Conservation (phyloP, 2,113 vertebrate genomes). For the Pygathrix nemaeus region DNA sequence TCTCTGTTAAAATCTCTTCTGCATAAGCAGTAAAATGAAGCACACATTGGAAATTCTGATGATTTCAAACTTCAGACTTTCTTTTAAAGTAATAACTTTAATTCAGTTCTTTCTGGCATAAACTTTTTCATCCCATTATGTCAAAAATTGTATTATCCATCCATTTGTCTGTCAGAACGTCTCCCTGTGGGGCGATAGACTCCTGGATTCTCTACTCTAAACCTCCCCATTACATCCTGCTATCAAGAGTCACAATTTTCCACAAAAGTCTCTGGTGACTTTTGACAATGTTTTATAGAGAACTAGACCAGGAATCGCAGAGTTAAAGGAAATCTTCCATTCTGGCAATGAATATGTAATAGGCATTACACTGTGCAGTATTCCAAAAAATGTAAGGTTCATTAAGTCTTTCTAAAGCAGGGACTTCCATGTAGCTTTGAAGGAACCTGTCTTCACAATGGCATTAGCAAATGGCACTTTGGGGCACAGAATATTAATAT, state of each 20-base stretch:
- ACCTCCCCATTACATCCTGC: constrained; percentile 86
- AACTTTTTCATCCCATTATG: constrained; percentile 91
- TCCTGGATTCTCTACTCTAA: constrained; percentile 85
- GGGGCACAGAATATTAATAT: constrained; percentile 88
- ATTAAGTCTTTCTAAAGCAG: constrained; percentile 89
- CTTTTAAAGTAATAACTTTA: constrained; percentile 88
- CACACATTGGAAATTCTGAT: constrained; percentile 73
- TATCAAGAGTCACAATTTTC: constrained; percentile 90
- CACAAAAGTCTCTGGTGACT: constrained; percentile 87
- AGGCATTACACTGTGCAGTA: constrained; percentile 88
- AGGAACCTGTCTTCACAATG: constrained; percentile 87
- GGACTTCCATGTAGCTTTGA: constrained; percentile 86
- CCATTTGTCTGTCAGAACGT: constrained; percentile 90
- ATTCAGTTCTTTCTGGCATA: constrained; percentile 89
- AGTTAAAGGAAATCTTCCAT: constrained; percentile 90
- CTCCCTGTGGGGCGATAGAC: constrained; percentile 86
- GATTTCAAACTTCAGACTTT: constrained; percentile 86
- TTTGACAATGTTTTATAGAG: constrained; percentile 90
- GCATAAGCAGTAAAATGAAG: constrained; percentile 78
- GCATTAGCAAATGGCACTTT: constrained; percentile 88
- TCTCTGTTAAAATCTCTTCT: constrained; percentile 79
- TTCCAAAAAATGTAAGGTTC: constrained; percentile 91
- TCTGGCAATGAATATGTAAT: constrained; percentile 90
- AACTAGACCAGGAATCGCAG: constrained; percentile 88
- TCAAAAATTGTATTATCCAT: constrained; percentile 90